Base-by-base conservation (phyloP, 2,888 invertebrate species). In the Operophtera brumata region DNA sequence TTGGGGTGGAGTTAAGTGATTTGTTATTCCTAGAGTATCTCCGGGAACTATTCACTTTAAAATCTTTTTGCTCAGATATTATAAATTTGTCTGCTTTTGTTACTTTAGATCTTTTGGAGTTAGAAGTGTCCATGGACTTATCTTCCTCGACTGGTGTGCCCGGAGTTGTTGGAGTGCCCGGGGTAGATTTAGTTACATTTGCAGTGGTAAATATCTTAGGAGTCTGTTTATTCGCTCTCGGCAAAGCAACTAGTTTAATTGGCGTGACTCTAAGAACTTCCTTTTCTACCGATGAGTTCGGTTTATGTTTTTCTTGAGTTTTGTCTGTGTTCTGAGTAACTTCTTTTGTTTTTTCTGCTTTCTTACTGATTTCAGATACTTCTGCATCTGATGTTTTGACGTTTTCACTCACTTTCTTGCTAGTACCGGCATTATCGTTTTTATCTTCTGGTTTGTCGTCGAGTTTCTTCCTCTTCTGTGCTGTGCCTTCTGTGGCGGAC, bases 401-500 rank as follows among this genome's bases (percentile, higher is more conserved):
- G 12, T n/a, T 45, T 7, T 13, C 40, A 20, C 47, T 34, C 12
- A 37, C 32, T 45, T 49, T 9, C 4, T 35, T 45, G 35, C 49
- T 55, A 36, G 42, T 2, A 11, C 25, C 34, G 7, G 42, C 12
- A 26, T 34, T 34, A 7, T 35, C 26, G 14, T 14, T 35, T 14
- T 30, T 32, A 11, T 61, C 54, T 44, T 39, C 40, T 6, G 39
- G 12, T n/a, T 51, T 52, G 0, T 59, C 61, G 4, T 65, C 62
- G 2, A 53, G 54, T 46, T 56, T 57, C 1, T 66, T 56, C 12
- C 55, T 70, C n/a, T 58, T 70, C 13, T 49, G 55, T 5, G 70
- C 72, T 0, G 70, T 30, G 34, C 73, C 73, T 12, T 80, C 80
- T 28, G 84, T 67, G 8, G 80, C 73, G 0, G 82, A 77, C 61